Base-by-base conservation (phyloP, 2,888 invertebrate species). In the Tupiocoris notatus region DNA sequence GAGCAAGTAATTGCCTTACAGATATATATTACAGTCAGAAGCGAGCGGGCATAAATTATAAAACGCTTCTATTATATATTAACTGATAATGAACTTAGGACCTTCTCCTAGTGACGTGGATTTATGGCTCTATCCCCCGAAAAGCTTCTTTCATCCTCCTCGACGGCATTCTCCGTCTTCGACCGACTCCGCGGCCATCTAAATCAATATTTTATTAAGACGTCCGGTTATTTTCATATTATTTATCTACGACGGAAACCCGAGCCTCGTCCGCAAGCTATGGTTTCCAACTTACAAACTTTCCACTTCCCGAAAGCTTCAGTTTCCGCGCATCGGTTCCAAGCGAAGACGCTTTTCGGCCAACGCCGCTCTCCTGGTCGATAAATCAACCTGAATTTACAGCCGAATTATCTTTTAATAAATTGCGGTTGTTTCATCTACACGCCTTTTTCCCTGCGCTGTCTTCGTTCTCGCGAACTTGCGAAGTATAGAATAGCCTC, bases 31-130 rank as follows among this genome's bases (percentile, higher is more conserved):
- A 78, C 78, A 78, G 76, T 64, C 75, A 65, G 71, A 76, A 68
- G 75, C 75, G 78, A 68, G 70, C 75, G 78, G 64, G 70, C 75
- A 77, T 78, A 78, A 77, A 78, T 78, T 77, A 78, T 78, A 75
- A 77, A 77, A 76, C 77, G 77, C 78, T 75, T 78, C 74, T 75
- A 78, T 78, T 78, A 78, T 78, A 78, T 78, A 78, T 78, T 78
- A 78, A 77, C 78, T 78, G 78, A 78, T 78, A 78, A 78, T 78
- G 78, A 78, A 78, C 77, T 77, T 74, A 78, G 78, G 64, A 58
- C 73, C 39, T 39, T 39, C 39, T 39, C 39, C 39, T 39, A 39
- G 39, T 61, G 68, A 65, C 76, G 74, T 78, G 78, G 58, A 75
- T 77, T 64, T 76, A 78, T 78, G 78, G 77, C 78, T 78, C 76